These are phyloP conservation scores for Pararge aegeria DNA, from an alignment of 1,140 invertebrate species.

Conservation along the genomic window DNA sequence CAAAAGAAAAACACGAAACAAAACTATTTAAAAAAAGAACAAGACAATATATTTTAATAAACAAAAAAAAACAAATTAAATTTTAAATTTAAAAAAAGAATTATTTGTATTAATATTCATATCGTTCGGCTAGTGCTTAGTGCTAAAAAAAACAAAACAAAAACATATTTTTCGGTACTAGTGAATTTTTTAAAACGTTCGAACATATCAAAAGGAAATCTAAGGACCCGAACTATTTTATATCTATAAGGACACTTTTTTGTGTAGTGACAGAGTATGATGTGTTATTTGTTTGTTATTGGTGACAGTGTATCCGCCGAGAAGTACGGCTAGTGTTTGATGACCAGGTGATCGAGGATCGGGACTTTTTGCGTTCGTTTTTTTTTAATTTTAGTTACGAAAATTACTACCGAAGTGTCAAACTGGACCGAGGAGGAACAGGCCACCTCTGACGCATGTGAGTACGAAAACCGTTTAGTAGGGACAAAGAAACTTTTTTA, in stretches of 20 bases:
- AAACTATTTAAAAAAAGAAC: conserved; percentile 55
- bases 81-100: conserved; percentile 26
- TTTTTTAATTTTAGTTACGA: conserved; percentile 57
- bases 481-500: conserved; percentile 25
- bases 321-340: conserved; percentile 56
- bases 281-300: conserved; percentile 57
- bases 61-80: conserved; percentile 4
- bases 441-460: conserved; percentile 76
- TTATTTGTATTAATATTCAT: conserved; percentile 48
- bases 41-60: conserved; percentile 59
- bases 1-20: conserved; percentile 49
- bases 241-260: conserved; percentile 43
- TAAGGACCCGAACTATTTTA: conserved; percentile 73
- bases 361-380: conserved; percentile 54
- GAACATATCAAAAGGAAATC: conserved; percentile 76
- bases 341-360: conserved; percentile 58
- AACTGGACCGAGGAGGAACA: conserved; percentile 74
- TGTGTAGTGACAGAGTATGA: conserved; percentile 48
- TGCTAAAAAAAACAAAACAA: conserved; percentile 36
- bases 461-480: conserved; percentile 42
- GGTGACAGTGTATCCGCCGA: conserved; percentile 57
- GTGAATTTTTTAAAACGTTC: conserved; percentile 55
- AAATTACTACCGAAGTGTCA: conserved; percentile 78
- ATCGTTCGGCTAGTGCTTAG: conserved; percentile 68
- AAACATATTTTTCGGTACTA: conserved; percentile 60